These are phyloP conservation scores for Drosophila grimshawi DNA, from an alignment of 1,140 invertebrate species.

Conservation along the genomic window DNA sequence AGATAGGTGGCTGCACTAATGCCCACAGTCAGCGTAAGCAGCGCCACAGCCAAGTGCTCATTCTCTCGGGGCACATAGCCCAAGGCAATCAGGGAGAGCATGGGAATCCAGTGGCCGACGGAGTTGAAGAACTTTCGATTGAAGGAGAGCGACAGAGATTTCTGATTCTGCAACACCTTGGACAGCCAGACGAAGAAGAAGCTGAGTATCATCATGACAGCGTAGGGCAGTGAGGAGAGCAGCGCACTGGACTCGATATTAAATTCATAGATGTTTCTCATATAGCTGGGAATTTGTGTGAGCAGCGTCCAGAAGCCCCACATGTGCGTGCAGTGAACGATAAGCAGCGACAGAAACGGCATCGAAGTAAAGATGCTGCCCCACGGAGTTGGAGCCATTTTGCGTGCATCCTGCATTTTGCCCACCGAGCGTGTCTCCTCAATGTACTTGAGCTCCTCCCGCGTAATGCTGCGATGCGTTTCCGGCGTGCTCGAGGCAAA, in stretches of 20 bases:
- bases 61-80: conserved; percentile 86
- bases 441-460: conserved; percentile 88
- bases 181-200: conserved; percentile 88
- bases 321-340: conserved; percentile 95
- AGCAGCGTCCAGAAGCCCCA: conserved; percentile 98
- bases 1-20: conserved; percentile 91
- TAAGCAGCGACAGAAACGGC: conserved; percentile 93
- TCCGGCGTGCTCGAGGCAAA: conserved; percentile 89
- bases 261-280: conserved; percentile 92
- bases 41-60: conserved; percentile 85
- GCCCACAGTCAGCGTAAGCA: conserved; percentile 90
- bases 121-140: conserved; percentile 89
- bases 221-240: conserved; percentile 92
- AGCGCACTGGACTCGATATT: conserved; percentile 91
- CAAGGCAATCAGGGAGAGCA: conserved; percentile 87
- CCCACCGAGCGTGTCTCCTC: conserved; percentile 83
- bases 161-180: conserved; percentile 87
- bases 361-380: conserved; percentile 89
- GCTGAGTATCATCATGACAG: conserved; percentile 89
- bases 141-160: conserved; percentile 85
- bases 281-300: conserved; percentile 95
- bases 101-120: conserved; percentile 87
- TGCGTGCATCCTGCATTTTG: conserved; percentile 59
- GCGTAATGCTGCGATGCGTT: conserved; percentile 85
- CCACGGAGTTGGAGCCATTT: conserved; percentile 88